Conservation (phyloP, 1,140 invertebrate species). For the Procambarus clarkii region DNA sequence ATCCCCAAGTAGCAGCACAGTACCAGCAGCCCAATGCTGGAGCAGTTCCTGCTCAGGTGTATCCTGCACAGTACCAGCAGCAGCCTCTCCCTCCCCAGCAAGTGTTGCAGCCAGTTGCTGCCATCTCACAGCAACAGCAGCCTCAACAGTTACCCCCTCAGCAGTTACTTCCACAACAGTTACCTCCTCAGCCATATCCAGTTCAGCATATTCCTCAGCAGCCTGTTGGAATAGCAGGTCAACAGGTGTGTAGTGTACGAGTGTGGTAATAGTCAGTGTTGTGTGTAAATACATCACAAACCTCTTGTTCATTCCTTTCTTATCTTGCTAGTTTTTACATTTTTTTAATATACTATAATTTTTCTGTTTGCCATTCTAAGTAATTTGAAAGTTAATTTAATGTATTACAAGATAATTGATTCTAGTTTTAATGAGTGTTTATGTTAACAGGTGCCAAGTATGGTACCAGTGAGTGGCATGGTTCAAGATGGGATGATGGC, state of each 20-base stretch:
- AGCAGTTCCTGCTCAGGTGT: slow-evolving; percentile 3
- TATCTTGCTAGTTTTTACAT: no score
- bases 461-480: slow-evolving; percentile 49
- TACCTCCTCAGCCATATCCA: no score
- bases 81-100: background rate
- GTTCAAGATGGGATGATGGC: slow-evolving; percentile 41
- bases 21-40: slow-evolving; percentile 27
- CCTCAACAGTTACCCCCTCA: background rate
- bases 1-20: slow-evolving; percentile 45
- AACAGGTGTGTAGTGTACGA: slow-evolving; percentile 31
- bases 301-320: no score
- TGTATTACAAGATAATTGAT: no score
- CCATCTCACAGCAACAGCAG: background rate
- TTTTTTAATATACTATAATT: no score
- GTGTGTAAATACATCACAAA: no score
- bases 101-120: background rate
- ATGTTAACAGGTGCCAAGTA: slow-evolving; percentile 40
- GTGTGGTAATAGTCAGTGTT: background rate
- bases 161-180: no score
- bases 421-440: background rate
- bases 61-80: slow-evolving; percentile 26
- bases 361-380: no score
- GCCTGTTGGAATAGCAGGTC: slow-evolving; percentile 29
- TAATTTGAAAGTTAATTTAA: no score
- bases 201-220: background rate